phyloP scores from a whole-genome alignment of 2,113 vertebrate genomes.

The Amphilophus citrinellus region DNA sequence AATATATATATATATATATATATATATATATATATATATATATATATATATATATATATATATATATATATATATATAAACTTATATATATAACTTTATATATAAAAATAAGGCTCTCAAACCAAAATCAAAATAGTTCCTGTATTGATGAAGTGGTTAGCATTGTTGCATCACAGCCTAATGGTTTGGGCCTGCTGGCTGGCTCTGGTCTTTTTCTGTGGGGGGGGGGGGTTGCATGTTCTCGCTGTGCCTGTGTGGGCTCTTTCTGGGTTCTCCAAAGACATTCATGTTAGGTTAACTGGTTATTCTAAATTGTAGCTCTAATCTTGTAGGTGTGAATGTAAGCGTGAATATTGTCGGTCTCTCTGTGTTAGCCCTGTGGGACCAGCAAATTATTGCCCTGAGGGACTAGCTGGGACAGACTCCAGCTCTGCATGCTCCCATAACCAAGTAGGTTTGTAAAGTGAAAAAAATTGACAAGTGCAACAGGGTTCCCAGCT shows the following conservation, averaged over 20 bases:
- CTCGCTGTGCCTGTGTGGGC: neutral
- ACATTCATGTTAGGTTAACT: neutral
- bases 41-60: too few relatives aligned
- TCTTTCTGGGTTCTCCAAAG: neutral
- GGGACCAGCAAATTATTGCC: neutral
- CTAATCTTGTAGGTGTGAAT: neutral
- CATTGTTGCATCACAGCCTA: neutral
- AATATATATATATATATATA: too few relatives aligned
- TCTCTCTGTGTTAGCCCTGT: neutral
- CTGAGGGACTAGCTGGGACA: neutral
- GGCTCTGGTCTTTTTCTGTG: neutral
- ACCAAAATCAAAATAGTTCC: neutral
- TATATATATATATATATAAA: too few relatives aligned
- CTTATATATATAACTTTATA: too few relatives aligned
- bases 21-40: too few relatives aligned
- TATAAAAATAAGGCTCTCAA: too few relatives aligned
- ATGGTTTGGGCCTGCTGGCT: neutral
- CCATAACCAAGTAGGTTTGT: neutral
- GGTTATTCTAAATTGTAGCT: neutral
- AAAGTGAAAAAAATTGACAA: neutral
- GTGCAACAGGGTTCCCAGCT: neutral
- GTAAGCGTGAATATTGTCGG: neutral
- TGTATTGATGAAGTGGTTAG: neutral
- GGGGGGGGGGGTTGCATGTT: neutral
- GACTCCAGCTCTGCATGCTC: neutral